phyloP scores from a whole-genome alignment of 2,113 vertebrate genomes.

The Scomber japonicus region DNA sequence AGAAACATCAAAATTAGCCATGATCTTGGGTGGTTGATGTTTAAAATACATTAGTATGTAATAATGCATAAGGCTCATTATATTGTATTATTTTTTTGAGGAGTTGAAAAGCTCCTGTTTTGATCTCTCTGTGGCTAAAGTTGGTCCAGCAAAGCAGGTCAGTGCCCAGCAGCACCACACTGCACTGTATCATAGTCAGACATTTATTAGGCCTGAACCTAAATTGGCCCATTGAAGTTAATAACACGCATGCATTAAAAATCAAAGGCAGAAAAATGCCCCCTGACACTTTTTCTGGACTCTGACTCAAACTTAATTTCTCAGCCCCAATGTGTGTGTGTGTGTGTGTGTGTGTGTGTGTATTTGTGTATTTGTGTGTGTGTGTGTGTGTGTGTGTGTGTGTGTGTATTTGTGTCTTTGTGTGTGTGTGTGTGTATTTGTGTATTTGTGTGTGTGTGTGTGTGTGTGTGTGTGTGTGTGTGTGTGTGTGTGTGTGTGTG shows the following conservation, averaged over 20 bases:
- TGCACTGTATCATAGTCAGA: background rate
- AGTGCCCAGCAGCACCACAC: conserved; percentile 21
- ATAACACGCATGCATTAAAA: background rate
- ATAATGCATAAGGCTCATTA: background rate
- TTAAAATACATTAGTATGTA: background rate
- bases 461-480: no score
- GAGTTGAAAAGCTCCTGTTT: background rate
- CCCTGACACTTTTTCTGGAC: background rate
- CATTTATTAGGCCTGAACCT: conserved; percentile 1
- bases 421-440: no score
- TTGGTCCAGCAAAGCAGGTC: conserved; percentile 20
- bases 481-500: no score
- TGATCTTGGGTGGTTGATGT: background rate
- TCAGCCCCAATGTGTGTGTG: no score
- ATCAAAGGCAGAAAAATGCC: background rate
- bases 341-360: no score
- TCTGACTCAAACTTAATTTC: conserved; percentile 2
- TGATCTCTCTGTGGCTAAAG: background rate
- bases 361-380: no score
- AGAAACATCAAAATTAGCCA: no score
- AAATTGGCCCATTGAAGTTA: background rate
- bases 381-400: no score
- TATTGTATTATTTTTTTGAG: background rate
- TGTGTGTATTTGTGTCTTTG: no score
- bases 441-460: no score